Percentiles rank a stretch among this genome's conserved stretches.
Conservation (phyloP, 1,140 invertebrate species). For the Apis dorsata region DNA sequence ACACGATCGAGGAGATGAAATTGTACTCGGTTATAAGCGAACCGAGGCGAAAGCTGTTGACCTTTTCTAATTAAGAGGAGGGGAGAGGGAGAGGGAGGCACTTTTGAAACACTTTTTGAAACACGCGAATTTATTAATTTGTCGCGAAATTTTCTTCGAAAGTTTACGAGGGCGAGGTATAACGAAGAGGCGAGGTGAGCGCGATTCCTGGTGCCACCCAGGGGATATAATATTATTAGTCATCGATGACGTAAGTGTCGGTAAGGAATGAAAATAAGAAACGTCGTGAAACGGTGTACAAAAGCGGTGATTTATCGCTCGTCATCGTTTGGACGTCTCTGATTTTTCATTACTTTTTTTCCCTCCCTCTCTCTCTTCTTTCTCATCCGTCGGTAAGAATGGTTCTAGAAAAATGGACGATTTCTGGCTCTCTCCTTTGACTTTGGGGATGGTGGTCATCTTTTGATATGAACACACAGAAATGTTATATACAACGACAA, state of each 20-base stretch:
- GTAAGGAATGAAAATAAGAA: conserved; percentile 21
- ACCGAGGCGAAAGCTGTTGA: conserved; percentile 46
- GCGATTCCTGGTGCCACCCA: conserved; percentile 19
- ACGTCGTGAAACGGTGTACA: neutral
- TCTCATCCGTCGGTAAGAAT: too few species aligned
- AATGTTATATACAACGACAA: too few species aligned
- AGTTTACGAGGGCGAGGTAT: too few species aligned
- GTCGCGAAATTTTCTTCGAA: neutral
- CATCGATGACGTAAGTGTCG: conserved; percentile 31
- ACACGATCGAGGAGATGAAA: conserved; percentile 38
- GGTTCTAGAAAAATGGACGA: neutral
- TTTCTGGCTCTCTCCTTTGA: conserved; percentile 5
- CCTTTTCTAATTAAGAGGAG: conserved; percentile 2
- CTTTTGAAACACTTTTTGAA: too few species aligned
- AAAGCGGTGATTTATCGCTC: conserved; percentile 28
- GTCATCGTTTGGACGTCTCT: neutral
- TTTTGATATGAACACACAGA: too few species aligned
- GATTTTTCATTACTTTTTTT: neutral
- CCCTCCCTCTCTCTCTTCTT: neutral
- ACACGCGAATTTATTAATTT: too few species aligned
- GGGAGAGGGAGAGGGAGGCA: too few species aligned
- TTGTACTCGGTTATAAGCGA: conserved; percentile 27
- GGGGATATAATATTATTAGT: conserved; percentile 25
- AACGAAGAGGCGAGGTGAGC: neutral
- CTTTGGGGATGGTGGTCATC: too few species aligned